Percentiles rank a stretch among this genome's conserved stretches.
Conservation (phyloP, 2,797 vertebrate genomes). For the Masticophis lateralis region DNA sequence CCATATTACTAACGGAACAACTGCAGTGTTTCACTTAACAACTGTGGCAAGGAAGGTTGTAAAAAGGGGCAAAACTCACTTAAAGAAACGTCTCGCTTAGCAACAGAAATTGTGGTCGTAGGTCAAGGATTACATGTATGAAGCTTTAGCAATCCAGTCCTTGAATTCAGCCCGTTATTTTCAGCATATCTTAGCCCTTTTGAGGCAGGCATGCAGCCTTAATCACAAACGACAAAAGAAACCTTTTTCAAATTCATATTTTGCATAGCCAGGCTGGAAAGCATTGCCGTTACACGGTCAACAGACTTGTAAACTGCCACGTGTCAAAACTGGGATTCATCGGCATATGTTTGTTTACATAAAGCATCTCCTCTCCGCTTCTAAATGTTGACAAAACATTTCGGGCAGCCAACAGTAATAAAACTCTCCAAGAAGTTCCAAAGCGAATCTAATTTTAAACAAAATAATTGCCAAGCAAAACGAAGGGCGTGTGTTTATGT, state of each 20-base stretch:
- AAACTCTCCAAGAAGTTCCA: neutral
- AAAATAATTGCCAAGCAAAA: neutral
- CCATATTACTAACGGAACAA: no score
- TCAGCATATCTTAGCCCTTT: neutral
- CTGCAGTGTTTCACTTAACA: no score
- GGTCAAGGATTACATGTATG: neutral
- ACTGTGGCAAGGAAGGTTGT: no score
- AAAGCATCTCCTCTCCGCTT: neutral
- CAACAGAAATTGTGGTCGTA: neutral
- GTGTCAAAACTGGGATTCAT: neutral
- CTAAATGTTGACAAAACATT: neutral
- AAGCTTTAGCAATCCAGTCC: neutral
- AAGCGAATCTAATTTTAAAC: neutral
- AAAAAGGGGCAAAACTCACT: no score
- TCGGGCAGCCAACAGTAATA: neutral
- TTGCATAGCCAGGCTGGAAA: neutral
- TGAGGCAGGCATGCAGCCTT: neutral
- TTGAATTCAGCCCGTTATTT: neutral
- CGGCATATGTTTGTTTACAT: neutral
- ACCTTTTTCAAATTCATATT: neutral
- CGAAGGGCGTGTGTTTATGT: no score
- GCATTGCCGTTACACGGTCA: neutral
- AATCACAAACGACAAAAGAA: neutral
- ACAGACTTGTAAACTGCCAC: neutral
- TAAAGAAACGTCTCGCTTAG: no score